Percentiles rank a stretch among this genome's conserved stretches.
Evolutionary conservation across 2,888 invertebrate genomes (phyloP).

Genomic region (Noctua pronuba): DNA sequence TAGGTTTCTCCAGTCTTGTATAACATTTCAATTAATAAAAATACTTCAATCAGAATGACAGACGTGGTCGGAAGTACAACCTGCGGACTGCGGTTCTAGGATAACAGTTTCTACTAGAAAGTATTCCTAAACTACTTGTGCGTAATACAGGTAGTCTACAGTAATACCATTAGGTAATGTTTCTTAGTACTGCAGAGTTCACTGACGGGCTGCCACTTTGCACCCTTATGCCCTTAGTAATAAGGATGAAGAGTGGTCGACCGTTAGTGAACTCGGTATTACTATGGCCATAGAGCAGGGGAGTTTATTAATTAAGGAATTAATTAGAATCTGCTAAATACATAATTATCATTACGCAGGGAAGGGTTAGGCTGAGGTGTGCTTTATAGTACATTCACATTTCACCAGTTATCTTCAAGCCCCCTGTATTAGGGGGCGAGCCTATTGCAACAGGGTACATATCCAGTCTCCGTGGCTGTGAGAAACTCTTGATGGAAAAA

Average conservation of each 20-base stretch:
- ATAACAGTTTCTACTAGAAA: slow-evolving; percentile 54
- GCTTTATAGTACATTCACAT: not conserved
- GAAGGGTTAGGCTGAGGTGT: not conserved
- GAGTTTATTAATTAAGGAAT: too few species aligned
- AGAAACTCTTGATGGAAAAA: not conserved
- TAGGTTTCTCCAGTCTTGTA: slow-evolving; percentile 10
- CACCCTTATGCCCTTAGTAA: too few species aligned
- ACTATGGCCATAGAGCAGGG: not conserved
- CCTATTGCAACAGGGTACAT: not conserved
- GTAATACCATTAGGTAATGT: slow-evolving; percentile 28
- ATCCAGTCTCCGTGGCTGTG: not conserved
- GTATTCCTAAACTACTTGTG: slow-evolving; percentile 39
- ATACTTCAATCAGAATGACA: slow-evolving; percentile 38
- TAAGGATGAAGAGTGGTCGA: too few species aligned
- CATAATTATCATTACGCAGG: too few species aligned
- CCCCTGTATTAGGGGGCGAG: not conserved
- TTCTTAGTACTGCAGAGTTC: not conserved
- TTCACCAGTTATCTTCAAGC: not conserved
- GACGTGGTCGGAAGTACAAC: slow-evolving; percentile 56
- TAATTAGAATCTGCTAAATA: not conserved
- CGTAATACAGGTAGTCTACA: slow-evolving; percentile 26
- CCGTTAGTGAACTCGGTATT: too few species aligned
- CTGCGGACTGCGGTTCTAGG: slow-evolving; percentile 24
- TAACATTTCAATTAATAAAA: slow-evolving; percentile 58
- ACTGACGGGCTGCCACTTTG: too few species aligned